Evolutionary conservation across 2,797 vertebrate genomes (phyloP).

Genomic region (Melanotaenia maccullochi): DNA sequence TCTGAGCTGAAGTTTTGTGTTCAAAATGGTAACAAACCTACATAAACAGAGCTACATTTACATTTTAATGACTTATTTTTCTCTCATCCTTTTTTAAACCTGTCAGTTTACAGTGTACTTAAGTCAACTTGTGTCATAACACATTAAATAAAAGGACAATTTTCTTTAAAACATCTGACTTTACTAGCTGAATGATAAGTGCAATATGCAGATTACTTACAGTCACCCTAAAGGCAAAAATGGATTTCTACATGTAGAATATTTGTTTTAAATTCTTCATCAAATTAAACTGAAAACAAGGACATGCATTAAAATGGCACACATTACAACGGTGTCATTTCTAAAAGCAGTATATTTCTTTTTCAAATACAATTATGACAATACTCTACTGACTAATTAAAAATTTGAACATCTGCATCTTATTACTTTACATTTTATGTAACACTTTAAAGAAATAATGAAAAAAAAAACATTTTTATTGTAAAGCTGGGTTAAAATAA

Average conservation of each 20-base stretch:
- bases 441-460: too few species aligned
- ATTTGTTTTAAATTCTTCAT: neutral
- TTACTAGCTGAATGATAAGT: neutral
- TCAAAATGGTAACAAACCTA: slow-evolving; percentile 22
- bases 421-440: too few species aligned
- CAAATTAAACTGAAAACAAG: neutral
- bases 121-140: slow-evolving; percentile 7
- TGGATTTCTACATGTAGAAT: neutral
- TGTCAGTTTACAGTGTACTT: slow-evolving; percentile 6
- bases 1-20: slow-evolving; percentile 26
- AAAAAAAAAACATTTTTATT: too few species aligned
- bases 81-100: slow-evolving; percentile 7
- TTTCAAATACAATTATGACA: neutral
- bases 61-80: slow-evolving; percentile 21
- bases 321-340: neutral
- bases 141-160: slow-evolving; percentile 10
- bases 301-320: neutral
- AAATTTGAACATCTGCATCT: too few species aligned
- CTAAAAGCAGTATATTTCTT: neutral
- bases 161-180: neutral
- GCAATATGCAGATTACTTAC: slow-evolving; percentile 10
- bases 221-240: neutral
- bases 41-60: slow-evolving; percentile 8
- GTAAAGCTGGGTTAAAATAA: neutral
- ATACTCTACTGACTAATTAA: neutral